A percentile compares a stretch with the other conserved stretches of the same genome.
These are phyloP conservation scores for Phalanger gymnotis DNA, from an alignment of 2,797 vertebrate species.

Conservation along the genomic window DNA sequence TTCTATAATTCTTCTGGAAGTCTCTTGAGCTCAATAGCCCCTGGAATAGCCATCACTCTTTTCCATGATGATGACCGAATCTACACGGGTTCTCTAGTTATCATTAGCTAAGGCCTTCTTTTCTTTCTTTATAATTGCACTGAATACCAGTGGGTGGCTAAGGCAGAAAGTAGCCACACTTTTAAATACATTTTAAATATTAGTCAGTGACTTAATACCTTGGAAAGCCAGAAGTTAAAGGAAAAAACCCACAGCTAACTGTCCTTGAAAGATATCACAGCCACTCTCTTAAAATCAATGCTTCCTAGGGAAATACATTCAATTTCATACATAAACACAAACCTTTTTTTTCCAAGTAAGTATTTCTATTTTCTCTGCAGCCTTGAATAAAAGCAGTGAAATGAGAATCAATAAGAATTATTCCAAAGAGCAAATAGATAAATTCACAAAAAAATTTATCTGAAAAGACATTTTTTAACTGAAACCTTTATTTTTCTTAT, in stretches of 20 bases:
- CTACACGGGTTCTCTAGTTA: neutral
- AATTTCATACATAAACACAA: slow-evolving; percentile 4
- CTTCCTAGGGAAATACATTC: neutral
- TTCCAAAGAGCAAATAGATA: neutral
- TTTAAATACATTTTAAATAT: neutral
- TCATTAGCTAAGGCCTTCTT: neutral
- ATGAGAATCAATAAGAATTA: slow-evolving; percentile 3
- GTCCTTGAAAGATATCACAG: neutral
- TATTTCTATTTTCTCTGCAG: neutral
- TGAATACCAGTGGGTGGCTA: neutral
- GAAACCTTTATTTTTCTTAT: neutral
- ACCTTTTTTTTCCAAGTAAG: neutral
- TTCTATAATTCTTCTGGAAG: neutral
- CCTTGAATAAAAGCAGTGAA: neutral
- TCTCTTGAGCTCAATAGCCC: neutral
- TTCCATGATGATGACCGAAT: neutral
- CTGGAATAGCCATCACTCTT: neutral
- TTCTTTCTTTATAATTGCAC: neutral
- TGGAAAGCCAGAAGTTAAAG: neutral
- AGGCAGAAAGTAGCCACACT: slow-evolving; percentile 3
- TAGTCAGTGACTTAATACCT: neutral
- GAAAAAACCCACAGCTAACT: neutral
- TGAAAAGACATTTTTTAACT: neutral
- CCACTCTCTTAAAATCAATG: neutral
- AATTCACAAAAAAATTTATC: neutral